Base-by-base conservation (phyloP, 2,113 vertebrate genomes). In the Seriola aureovittata region DNA sequence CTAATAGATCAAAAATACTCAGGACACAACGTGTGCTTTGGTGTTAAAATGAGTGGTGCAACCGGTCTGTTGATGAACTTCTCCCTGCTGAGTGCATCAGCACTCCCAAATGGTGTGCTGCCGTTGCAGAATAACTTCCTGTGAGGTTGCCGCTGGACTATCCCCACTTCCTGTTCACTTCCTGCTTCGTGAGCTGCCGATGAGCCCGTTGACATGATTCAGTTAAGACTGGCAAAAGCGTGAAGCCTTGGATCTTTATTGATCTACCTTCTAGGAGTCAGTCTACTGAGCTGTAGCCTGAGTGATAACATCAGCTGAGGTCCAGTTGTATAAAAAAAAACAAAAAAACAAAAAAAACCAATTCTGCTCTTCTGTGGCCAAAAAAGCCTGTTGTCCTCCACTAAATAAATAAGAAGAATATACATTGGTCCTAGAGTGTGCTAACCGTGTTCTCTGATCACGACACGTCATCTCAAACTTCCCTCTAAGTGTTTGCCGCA, bases 121-220 rank as follows among this genome's bases (percentile, higher is more conserved):
- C 84, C 87, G 65, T 91, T 91, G 86, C 91, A 88, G 83, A 92
- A 93, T 89, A 77, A 94, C 86, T 95, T 95, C 93, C 93, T 94
- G 91, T 77, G 23, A 81, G 59, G 74, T 82, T 46, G 84, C 71
- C 13, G n/a, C 62, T 73, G 80, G 75, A 78, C 84, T 46, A 62
- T 76, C 66, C 64, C 29, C 78, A 71, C 79, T 89, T 93, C 91
- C 87, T 89, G 79, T 80, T 89, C 75, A 82, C 87, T 91, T 92
- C 89, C 92, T 91, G 86, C 85, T 78, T 63, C 13, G 48, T 63
- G 58, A 82, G 69, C 42, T 19, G 65, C 65, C 62, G 67, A 70
- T 67, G 69, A 80, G 65, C 1, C 50, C 9, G 60, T 23, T 58
- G 78, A 67, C 67, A 55, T 1, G 14, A 63, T 52, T 75, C 60